Percentiles rank a stretch among this genome's conserved stretches.
phyloP scores from a whole-genome alignment of 2,797 vertebrate genomes.

The Merluccius polli region DNA sequence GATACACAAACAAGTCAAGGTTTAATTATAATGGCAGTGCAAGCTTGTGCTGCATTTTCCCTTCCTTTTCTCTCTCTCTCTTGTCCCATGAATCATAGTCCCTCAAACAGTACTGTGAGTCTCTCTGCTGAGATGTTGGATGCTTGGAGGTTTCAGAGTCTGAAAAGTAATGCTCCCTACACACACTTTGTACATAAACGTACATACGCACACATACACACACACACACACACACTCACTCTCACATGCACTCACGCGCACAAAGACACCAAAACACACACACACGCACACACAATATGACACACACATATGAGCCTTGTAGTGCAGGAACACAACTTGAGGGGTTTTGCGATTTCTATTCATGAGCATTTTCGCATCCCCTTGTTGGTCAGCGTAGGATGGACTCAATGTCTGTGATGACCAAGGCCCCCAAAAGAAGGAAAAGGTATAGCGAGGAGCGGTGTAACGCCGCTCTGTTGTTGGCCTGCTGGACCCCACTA shows the following conservation, averaged over 20 bases:
- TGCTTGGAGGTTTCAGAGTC: slow-evolving; percentile 54
- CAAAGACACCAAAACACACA: slow-evolving; percentile 20
- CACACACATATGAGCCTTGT: slow-evolving; percentile 67
- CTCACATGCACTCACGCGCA: slow-evolving; percentile 5
- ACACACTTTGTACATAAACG: slow-evolving; percentile 65
- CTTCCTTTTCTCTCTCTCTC: slow-evolving; percentile 23
- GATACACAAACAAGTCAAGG: slow-evolving; percentile 38
- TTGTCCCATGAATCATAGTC: slow-evolving; percentile 23
- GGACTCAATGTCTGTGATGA: slow-evolving; percentile 75
- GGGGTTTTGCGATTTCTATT: slow-evolving; percentile 50
- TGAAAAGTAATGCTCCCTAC: slow-evolving; percentile 72
- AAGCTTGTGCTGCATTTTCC: slow-evolving; percentile 59
- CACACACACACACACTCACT: slow-evolving; percentile 23
- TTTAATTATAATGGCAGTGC: slow-evolving; percentile 71
- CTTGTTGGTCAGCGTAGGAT: slow-evolving; percentile 81
- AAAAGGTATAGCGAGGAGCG: slow-evolving; percentile 53
- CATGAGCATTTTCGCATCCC: slow-evolving; percentile 46
- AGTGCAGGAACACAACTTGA: slow-evolving; percentile 75
- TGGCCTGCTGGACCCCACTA: slow-evolving; percentile 94
- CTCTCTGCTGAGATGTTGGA: slow-evolving; percentile 56
- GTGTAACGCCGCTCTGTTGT: slow-evolving; percentile 69
- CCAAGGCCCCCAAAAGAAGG: slow-evolving; percentile 71
- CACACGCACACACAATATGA: slow-evolving; percentile 39
- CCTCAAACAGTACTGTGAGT: slow-evolving; percentile 46
- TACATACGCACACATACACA: slow-evolving; percentile 39